Conservation (phyloP, 23 tunicate genomes). For the Phallusia fumigata region DNA sequence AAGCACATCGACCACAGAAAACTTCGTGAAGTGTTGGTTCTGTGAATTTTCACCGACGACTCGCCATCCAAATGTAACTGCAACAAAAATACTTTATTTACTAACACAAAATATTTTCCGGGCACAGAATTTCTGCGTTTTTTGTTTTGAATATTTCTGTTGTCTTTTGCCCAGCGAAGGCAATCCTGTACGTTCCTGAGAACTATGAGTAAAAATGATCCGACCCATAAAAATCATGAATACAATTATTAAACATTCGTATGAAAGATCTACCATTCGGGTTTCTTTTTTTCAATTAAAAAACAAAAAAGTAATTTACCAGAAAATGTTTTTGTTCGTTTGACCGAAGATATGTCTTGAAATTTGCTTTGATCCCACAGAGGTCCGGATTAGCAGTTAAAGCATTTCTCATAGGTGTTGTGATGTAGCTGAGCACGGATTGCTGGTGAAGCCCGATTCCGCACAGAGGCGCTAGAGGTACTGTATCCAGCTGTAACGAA, state of each 20-base stretch:
- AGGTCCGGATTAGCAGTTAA: neutral
- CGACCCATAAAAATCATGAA: no score
- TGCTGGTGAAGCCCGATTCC: conserved; percentile 1
- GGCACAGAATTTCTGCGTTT: no score
- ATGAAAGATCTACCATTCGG: no score
- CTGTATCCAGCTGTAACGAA: neutral
- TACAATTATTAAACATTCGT: no score
- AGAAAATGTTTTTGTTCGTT: neutral
- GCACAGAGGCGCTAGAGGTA: neutral
- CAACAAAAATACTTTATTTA: neutral
- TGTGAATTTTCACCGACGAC: neutral
- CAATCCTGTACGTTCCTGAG: no score
- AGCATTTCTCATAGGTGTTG: neutral
- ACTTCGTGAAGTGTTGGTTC: neutral
- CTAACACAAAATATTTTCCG: no score
- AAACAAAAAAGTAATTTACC: neutral
- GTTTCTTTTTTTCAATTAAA: no score
- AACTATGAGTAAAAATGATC: no score
- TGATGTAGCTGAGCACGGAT: neutral
- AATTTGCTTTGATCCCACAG: neutral
- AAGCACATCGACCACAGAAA: conserved; percentile 7
- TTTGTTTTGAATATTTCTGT: no score
- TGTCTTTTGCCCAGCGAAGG: no score
- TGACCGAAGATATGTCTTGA: neutral
- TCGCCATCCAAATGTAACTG: neutral